phyloP scores from a whole-genome alignment of 2,888 invertebrate genomes.

The Punctoribates punctum region DNA sequence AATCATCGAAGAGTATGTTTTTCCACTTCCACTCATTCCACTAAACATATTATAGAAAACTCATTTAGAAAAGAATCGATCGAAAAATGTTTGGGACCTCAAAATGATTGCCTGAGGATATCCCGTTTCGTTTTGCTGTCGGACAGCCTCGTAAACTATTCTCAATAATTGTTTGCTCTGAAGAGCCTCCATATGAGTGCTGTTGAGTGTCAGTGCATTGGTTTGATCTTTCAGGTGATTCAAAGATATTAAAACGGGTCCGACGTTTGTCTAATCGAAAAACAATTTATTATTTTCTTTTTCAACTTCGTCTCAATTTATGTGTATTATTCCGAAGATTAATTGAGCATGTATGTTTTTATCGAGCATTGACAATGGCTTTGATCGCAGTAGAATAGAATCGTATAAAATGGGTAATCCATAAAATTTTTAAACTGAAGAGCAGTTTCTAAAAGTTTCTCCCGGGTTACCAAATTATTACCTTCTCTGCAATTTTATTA shows the following conservation, averaged over 20 bases:
- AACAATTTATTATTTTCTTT: too few species aligned
- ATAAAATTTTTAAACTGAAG: too few species aligned
- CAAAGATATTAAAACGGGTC: slow-evolving; percentile 81
- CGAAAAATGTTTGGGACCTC: slow-evolving; percentile 59
- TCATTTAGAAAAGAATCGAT: background rate
- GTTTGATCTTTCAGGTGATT: slow-evolving; percentile 84
- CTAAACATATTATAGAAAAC: too few species aligned
- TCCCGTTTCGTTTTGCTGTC: slow-evolving; percentile 89
- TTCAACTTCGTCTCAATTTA: too few species aligned
- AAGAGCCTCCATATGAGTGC: slow-evolving; percentile 66
- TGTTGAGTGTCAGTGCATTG: slow-evolving; percentile 79
- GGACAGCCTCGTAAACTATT: slow-evolving; percentile 84
- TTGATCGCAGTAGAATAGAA: too few species aligned
- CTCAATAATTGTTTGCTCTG: slow-evolving; percentile 72
- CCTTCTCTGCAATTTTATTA: too few species aligned
- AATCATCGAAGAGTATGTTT: slow-evolving; percentile 88
- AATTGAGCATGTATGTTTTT: too few species aligned
- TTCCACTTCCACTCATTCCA: slow-evolving; percentile 86
- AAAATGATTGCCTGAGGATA: slow-evolving; percentile 92
- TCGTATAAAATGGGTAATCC: too few species aligned
- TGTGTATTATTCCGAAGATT: too few species aligned
- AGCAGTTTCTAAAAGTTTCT: too few species aligned
- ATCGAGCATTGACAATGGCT: too few species aligned
- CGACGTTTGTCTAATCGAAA: slow-evolving; percentile 70
- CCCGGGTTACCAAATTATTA: too few species aligned